Percentiles rank a stretch among this genome's conserved stretches.
These are phyloP conservation scores for Acipenser transmontanus DNA, from an alignment of 2,797 vertebrate species.

Conservation along the genomic window DNA sequence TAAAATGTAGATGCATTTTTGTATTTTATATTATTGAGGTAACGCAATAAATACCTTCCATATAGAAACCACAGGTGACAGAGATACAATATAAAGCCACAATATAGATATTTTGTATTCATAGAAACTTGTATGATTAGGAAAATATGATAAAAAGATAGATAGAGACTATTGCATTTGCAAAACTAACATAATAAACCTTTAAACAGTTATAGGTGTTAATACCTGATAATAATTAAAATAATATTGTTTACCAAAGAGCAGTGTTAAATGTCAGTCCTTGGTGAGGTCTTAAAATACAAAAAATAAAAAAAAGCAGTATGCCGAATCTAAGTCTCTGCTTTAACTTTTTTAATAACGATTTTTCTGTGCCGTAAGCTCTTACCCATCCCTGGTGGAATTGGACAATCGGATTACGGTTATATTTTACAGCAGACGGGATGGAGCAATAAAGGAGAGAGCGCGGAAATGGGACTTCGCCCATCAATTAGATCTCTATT, in stretches of 20 bases:
- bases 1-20: too few species aligned
- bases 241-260: slow-evolving; percentile 18
- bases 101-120: too few species aligned
- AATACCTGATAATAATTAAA: slow-evolving; percentile 44
- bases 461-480: slow-evolving; percentile 93
- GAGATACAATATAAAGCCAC: too few species aligned
- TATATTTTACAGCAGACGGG: slow-evolving; percentile 98
- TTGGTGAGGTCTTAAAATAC: slow-evolving; percentile 29
- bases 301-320: slow-evolving; percentile 44
- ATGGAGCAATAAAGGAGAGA: slow-evolving; percentile 96
- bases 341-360: slow-evolving; percentile 98
- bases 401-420: slow-evolving; percentile 95
- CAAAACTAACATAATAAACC: neutral
- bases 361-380: slow-evolving; percentile 84
- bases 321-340: slow-evolving; percentile 70
- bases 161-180: neutral
- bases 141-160: too few species aligned
- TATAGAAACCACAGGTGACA: too few species aligned
- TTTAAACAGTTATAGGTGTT: slow-evolving; percentile 17
- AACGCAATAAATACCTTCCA: too few species aligned
- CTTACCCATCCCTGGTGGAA: slow-evolving; percentile 91
- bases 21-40: too few species aligned
- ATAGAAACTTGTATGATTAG: too few species aligned
- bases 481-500: slow-evolving; percentile 99
- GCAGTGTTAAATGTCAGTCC: slow-evolving; percentile 48